Evolutionary conservation across 2,113 vertebrate genomes (phyloP), one percentile per base, ranked within the genome.

Genomic region (Cyrtonyx montezumae): DNA sequence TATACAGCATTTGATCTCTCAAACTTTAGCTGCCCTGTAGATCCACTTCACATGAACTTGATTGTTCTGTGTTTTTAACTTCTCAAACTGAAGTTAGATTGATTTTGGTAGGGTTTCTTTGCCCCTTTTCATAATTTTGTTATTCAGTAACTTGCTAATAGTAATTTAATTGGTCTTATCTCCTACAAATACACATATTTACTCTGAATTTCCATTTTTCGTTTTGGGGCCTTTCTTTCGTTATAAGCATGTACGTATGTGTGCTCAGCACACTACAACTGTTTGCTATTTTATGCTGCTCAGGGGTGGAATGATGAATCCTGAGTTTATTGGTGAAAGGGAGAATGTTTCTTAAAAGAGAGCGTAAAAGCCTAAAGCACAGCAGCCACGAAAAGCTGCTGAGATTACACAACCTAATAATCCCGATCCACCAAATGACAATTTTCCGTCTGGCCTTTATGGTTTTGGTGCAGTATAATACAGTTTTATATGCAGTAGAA

Each of bases 361-460:
- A 67, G 2, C 7, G 9, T 21, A 78, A 77, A 81, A 48, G 45
- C 51, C 36, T 45, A 37, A 23, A 69, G n/a, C 1, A 0, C 28
- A 61, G 20, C 5, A 79, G 71, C 17, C 34, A 6, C 14, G 21
- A 53, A 65, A 65, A 71, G 0, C 51, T 68, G 55, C 21, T 87
- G 51, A 12, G 14, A 59, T 34, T 55, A 79, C 22, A 82, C 36
- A 73, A n/a, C 3, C 12, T 20, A 76, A 84, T 55, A 76, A 84
- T 55, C 48, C 30, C 63, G 7, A 74, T 45, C 84, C 16, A 48
- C 2, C 3, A 19, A 67, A 25, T 2, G 2, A 0, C 2, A 1
- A 45, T 74, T 84, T 1, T n/a, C 49, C 45, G 74, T 84, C 61
- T 84, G 34, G 8, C 18, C 46, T 87, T 87, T 55, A 78, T n/a